Evolutionary conservation across 1,140 invertebrate genomes (phyloP).

Genomic region (Ceratoteleas bidentatus): DNA sequence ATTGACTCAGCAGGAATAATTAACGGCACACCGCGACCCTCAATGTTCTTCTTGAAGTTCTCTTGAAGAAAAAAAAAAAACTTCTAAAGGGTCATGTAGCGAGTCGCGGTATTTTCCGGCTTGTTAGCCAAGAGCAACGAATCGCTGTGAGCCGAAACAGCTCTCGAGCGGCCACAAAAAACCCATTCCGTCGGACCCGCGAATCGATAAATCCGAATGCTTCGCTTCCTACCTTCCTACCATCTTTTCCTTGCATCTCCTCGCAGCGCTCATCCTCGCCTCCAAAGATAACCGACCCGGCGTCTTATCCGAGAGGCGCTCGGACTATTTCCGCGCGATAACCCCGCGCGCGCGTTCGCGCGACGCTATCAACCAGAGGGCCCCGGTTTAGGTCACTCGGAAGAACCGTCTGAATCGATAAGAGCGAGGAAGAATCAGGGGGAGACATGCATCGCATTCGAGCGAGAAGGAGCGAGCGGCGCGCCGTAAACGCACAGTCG

Average conservation of each 20-base stretch:
- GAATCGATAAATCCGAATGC: conserved; percentile 43
- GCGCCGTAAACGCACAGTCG: background rate
- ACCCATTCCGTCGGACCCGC: conserved; percentile 12
- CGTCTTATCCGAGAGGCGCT: conserved; percentile 13
- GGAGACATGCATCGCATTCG: conserved; percentile 44
- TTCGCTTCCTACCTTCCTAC: conserved; percentile 23
- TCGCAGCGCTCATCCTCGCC: conserved; percentile 15
- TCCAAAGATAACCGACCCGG: conserved; percentile 19
- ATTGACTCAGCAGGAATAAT: too few species aligned
- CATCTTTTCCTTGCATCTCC: conserved; percentile 35
- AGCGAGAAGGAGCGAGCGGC: conserved; percentile 42
- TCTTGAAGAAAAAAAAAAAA: too few species aligned
- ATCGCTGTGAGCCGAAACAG: conserved; percentile 9
- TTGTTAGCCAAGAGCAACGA: background rate
- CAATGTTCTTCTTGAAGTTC: too few species aligned
- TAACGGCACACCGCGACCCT: too few species aligned
- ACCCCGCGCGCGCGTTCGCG: conserved; percentile 21
- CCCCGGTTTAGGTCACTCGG: conserved; percentile 64
- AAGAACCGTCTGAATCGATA: conserved; percentile 69
- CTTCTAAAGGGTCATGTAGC: too few species aligned
- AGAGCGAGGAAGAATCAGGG: conserved; percentile 63
- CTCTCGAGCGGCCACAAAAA: conserved; percentile 18
- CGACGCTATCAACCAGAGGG: conserved; percentile 40
- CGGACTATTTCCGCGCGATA: conserved; percentile 55
- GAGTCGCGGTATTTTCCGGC: background rate